phyloP scores from a whole-genome alignment of 2,113 vertebrate genomes.

The Struthidea cinerea region DNA sequence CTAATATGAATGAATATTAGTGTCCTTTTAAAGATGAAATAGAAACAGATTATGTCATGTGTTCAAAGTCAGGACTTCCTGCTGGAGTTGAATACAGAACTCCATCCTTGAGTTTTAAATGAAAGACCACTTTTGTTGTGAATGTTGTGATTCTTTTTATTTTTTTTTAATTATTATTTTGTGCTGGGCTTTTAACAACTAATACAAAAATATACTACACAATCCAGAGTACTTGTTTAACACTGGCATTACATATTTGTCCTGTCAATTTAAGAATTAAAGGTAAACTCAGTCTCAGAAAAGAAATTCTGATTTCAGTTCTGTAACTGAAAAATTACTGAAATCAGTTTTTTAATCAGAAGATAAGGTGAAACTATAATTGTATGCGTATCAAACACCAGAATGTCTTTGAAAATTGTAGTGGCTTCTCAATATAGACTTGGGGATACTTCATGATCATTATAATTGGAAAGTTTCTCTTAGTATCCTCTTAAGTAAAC shows the following conservation, averaged over 20 bases:
- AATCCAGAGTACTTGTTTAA: background rate
- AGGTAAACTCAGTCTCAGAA: background rate
- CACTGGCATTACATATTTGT: background rate
- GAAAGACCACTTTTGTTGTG: background rate
- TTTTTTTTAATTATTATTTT: background rate
- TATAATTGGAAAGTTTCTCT: constrained; percentile 43
- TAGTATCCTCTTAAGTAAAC: background rate
- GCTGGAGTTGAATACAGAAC: background rate
- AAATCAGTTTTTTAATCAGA: background rate
- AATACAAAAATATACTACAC: background rate
- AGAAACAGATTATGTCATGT: background rate
- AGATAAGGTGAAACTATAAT: background rate
- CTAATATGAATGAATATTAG: background rate
- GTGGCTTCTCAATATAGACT: background rate
- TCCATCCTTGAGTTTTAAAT: background rate
- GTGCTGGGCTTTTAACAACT: background rate
- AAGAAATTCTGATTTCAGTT: background rate
- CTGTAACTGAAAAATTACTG: background rate
- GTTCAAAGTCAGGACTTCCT: background rate
- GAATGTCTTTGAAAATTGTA: constrained; percentile 44
- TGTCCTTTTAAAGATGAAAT: background rate
- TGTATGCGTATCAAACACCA: background rate
- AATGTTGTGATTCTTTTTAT: background rate
- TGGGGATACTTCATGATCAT: constrained; percentile 34
- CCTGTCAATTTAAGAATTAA: background rate